A percentile compares a stretch with the other conserved stretches of the same genome.
Conservation (phyloP, 2,888 invertebrate genomes). For the Bugula neritina region DNA sequence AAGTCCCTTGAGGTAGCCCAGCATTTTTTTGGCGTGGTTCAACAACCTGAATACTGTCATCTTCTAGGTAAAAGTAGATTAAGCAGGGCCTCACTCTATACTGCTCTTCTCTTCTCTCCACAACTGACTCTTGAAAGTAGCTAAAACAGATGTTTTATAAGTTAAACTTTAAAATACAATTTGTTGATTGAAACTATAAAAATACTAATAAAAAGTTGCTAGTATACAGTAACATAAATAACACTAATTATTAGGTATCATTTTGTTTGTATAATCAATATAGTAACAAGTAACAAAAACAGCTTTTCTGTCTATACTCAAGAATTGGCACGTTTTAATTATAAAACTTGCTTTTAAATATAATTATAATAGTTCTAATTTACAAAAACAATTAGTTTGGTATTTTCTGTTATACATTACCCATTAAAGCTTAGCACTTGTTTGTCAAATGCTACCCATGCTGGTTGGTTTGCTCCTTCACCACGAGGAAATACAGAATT, state of each 20-base stretch:
- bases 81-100: slow-evolving; percentile 72
- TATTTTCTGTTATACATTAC: slow-evolving; percentile 12
- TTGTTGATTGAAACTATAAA: too few relatives aligned
- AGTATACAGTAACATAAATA: background rate
- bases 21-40: slow-evolving; percentile 78
- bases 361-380: too few relatives aligned
- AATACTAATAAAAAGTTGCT: too few relatives aligned
- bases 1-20: slow-evolving; percentile 75
- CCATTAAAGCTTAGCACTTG: slow-evolving; percentile 59
- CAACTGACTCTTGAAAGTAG: slow-evolving; percentile 72
- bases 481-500: slow-evolving; percentile 71
- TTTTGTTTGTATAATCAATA: too few relatives aligned
- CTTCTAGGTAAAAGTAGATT: slow-evolving; percentile 80
- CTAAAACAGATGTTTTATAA: slow-evolving; percentile 61
- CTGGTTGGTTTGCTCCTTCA: slow-evolving; percentile 68
- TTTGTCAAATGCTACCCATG: slow-evolving; percentile 83
- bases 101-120: slow-evolving; percentile 65
- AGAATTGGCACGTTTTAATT: too few relatives aligned
- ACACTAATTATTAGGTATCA: background rate
- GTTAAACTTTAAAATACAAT: too few relatives aligned
- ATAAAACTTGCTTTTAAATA: too few relatives aligned
- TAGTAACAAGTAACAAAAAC: too few relatives aligned
- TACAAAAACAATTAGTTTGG: background rate
- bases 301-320: too few relatives aligned
- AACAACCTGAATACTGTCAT: slow-evolving; percentile 80